These are phyloP conservation scores for Tympanuchus pallidicinctus DNA, from an alignment of 2,113 vertebrate genomes.

Conservation along the genomic window DNA sequence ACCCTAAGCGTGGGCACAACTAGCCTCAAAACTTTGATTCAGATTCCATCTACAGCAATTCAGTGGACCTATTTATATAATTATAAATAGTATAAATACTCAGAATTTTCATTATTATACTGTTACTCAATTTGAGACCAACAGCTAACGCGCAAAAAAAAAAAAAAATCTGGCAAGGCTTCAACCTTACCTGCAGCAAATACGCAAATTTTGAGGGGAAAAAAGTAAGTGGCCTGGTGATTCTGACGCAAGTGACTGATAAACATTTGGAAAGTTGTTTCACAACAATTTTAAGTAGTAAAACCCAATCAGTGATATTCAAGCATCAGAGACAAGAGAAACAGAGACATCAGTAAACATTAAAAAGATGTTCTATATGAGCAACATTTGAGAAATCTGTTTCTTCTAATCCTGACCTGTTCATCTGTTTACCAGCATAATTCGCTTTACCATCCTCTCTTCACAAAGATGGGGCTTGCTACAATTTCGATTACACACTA, in stretches of 20 bases:
- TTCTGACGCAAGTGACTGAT: not conserved
- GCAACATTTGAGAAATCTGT: not conserved
- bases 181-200: not conserved
- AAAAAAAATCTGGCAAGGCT: not conserved
- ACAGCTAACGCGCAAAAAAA: not conserved
- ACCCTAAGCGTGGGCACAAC: too few relatives aligned
- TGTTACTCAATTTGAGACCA: not conserved
- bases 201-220: rapidly evolving
- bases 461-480: rapidly evolving
- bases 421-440: not conserved
- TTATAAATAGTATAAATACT: not conserved
- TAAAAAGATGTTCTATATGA: not conserved
- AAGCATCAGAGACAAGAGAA: not conserved
- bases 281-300: not conserved
- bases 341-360: not conserved
- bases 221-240: rapidly evolving
- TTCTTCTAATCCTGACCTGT: not conserved
- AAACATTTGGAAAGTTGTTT: not conserved
- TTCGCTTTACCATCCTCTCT: rapidly evolving
- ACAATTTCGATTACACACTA: rapidly evolving
- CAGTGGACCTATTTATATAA: not conserved
- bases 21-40: not conserved
- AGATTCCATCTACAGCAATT: not conserved
- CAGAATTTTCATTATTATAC: not conserved
- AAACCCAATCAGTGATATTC: not conserved